phyloP scores from a whole-genome alignment of 2,888 invertebrate genomes.

The Tethea ocularis region DNA sequence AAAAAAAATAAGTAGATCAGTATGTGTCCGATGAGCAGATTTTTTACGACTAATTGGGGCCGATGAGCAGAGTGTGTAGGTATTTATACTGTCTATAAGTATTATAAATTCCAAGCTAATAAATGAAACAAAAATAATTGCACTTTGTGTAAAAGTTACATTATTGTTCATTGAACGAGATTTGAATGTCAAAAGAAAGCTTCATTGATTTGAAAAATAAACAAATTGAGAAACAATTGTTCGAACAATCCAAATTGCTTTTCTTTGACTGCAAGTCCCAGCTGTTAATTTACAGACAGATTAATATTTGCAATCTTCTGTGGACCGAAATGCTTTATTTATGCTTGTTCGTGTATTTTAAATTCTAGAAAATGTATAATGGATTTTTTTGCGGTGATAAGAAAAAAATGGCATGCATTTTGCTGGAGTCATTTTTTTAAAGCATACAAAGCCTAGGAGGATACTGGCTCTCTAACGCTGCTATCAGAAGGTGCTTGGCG shows the following conservation, averaged over 20 bases:
- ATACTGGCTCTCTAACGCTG: no score
- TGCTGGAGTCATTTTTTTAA: no score
- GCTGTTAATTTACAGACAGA: neutral
- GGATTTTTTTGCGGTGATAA: no score
- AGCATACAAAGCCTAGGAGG: no score
- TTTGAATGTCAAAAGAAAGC: neutral
- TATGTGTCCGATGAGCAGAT: no score
- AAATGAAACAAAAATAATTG: neutral
- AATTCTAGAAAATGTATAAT: no score
- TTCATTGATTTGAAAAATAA: neutral
- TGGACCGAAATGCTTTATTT: neutral
- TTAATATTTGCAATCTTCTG: neutral
- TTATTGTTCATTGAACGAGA: neutral
- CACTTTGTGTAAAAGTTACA: neutral
- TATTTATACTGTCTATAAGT: no score
- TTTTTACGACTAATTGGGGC: no score
- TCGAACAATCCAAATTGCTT: neutral
- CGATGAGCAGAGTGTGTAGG: no score
- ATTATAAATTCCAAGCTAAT: neutral
- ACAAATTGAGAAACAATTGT: neutral
- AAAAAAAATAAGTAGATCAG: no score
- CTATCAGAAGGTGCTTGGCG: no score
- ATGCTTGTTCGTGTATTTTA: neutral
- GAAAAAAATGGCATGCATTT: no score
- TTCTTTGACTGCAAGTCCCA: slow-evolving; percentile 4